These are phyloP conservation scores for Plebejus melissa DNA, from an alignment of 2,888 invertebrate species.

Conservation along the genomic window DNA sequence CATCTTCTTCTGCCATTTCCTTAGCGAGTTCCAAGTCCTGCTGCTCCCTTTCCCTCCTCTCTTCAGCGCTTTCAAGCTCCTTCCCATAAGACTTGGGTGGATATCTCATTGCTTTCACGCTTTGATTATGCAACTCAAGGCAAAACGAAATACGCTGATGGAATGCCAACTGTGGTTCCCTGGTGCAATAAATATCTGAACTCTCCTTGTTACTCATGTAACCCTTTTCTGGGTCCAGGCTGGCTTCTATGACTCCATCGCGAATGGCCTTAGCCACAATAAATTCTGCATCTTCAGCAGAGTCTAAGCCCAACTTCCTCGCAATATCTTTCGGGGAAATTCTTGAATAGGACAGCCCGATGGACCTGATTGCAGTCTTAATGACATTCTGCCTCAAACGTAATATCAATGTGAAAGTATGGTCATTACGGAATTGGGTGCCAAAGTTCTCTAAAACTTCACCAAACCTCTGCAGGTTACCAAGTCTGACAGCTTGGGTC, in stretches of 20 bases:
- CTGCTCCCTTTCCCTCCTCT: slow-evolving; percentile 96
- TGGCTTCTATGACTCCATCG: slow-evolving; percentile 99
- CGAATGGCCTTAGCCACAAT: slow-evolving; percentile 98
- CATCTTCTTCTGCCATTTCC: slow-evolving; percentile 99
- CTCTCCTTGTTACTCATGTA: slow-evolving; percentile 99
- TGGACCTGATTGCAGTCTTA: slow-evolving; percentile 97
- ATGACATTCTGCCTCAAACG: slow-evolving; percentile 99
- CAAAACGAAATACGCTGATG: slow-evolving; percentile 98
- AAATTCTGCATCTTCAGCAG: slow-evolving; percentile 98
- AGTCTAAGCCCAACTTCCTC: slow-evolving; percentile 94
- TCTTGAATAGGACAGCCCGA: slow-evolving; percentile 96
- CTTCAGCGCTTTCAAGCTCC: slow-evolving; percentile 98
- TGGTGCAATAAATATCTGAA: slow-evolving; percentile 96
- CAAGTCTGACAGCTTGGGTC: slow-evolving; percentile 97
- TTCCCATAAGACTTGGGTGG: slow-evolving; percentile 99
- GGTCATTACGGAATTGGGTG: slow-evolving; percentile 94
- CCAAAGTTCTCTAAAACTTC: slow-evolving; percentile 95
- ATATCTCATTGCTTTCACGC: slow-evolving; percentile 99
- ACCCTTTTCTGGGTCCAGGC: slow-evolving; percentile 95
- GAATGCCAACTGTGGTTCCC: slow-evolving; percentile 97
- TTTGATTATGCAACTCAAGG: slow-evolving; percentile 98
- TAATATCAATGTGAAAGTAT: slow-evolving; percentile 96
- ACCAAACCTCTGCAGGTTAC: slow-evolving; percentile 95
- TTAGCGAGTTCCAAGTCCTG: slow-evolving; percentile 99
- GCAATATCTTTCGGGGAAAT: slow-evolving; percentile 98